phyloP scores from a whole-genome alignment of 1,140 invertebrate genomes.

The Ceratosolen solmsi region DNA sequence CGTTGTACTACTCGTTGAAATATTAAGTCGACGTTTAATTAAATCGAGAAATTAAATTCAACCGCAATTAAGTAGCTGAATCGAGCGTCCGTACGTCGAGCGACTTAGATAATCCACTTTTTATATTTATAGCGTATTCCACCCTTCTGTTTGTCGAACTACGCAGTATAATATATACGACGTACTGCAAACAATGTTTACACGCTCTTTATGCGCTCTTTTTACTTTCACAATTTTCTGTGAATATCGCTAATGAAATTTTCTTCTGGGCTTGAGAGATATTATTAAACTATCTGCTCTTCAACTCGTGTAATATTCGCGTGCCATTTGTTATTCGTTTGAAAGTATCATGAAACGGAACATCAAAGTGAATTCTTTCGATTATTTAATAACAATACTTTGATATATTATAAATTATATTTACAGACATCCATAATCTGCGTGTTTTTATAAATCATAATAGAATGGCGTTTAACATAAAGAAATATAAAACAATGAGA shows the following conservation, averaged over 20 bases:
- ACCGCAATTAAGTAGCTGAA: slow-evolving; percentile 7
- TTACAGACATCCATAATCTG: too few species aligned
- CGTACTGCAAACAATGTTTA: not conserved
- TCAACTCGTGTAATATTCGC: too few species aligned
- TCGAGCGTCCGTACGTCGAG: slow-evolving; percentile 13
- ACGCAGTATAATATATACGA: not conserved
- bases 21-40: slow-evolving; percentile 15
- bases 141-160: not conserved
- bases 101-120: not conserved
- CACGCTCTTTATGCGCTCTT: not conserved
- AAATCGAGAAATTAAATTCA: slow-evolving; percentile 29
- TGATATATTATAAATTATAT: too few species aligned
- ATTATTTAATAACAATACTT: too few species aligned
- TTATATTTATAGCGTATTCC: not conserved
- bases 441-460: too few species aligned
- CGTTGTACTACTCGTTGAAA: not conserved
- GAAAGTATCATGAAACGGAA: too few species aligned
- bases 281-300: not conserved
- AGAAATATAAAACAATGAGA: too few species aligned
- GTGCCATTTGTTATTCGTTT: too few species aligned
- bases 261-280: not conserved
- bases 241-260: not conserved
- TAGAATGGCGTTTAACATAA: too few species aligned
- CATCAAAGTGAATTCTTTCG: too few species aligned
- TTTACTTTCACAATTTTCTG: not conserved